Evolutionary conservation across 2,797 vertebrate species (phyloP).

Genomic region (Trachurus trachurus): DNA sequence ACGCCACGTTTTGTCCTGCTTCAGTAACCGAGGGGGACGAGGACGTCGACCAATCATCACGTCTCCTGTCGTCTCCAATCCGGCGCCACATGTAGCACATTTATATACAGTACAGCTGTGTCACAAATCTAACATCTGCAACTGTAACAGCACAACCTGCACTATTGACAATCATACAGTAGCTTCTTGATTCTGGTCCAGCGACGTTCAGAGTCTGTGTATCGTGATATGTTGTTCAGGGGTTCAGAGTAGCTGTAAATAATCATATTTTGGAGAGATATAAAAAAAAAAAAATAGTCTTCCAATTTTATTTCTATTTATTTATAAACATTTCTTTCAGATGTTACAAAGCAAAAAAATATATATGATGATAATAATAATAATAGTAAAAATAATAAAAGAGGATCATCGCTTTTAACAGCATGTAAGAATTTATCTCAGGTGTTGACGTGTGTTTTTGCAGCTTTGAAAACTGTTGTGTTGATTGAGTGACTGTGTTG

Average conservation of each 20-base stretch:
- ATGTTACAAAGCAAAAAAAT: slow-evolving; percentile 35
- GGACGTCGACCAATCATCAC: background rate
- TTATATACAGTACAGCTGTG: background rate
- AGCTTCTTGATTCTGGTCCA: slow-evolving; percentile 58
- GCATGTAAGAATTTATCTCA: slow-evolving; percentile 70
- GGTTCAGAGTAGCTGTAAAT: slow-evolving; percentile 54
- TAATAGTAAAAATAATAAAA: background rate
- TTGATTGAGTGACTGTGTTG: slow-evolving; percentile 35
- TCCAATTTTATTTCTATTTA: slow-evolving; percentile 64
- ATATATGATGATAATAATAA: background rate
- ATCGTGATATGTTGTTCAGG: slow-evolving; percentile 25
- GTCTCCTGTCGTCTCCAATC: background rate
- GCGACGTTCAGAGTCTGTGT: slow-evolving; percentile 40
- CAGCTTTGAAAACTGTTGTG: slow-evolving; percentile 42
- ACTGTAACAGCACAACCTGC: slow-evolving; percentile 61
- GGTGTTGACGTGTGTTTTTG: slow-evolving; percentile 56
- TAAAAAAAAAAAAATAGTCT: slow-evolving; percentile 45
- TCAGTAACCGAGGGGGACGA: slow-evolving; percentile 1
- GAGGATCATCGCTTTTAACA: slow-evolving; percentile 34
- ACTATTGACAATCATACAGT: slow-evolving; percentile 72
- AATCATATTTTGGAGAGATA: slow-evolving; percentile 32
- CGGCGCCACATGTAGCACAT: slow-evolving; percentile 42
- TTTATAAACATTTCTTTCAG: slow-evolving; percentile 50
- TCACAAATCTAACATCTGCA: slow-evolving; percentile 3
- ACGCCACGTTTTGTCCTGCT: background rate